phyloP scores from a whole-genome alignment of 1,140 invertebrate genomes.

The Spodoptera litura region DNA sequence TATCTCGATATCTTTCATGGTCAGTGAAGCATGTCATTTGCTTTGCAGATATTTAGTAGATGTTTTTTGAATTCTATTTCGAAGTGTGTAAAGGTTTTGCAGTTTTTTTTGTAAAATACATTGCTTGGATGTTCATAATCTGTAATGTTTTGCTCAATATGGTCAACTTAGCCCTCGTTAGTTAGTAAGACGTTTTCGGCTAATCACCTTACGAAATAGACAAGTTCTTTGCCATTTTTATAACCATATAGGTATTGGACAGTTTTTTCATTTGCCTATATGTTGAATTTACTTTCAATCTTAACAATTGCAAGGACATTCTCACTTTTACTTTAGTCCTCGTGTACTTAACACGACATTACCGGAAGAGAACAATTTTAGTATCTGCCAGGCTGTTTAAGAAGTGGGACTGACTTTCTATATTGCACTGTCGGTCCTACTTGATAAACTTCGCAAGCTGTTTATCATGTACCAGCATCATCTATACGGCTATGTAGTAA shows the following conservation, averaged over 20 bases:
- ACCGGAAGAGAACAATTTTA: conserved; percentile 49
- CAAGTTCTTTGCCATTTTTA: too few relatives aligned
- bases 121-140: too few relatives aligned
- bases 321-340: conserved; percentile 3
- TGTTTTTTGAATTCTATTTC: too few relatives aligned
- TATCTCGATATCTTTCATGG: conserved; percentile 7
- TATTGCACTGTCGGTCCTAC: conserved; percentile 26
- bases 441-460: conserved; percentile 36
- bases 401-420: conserved; percentile 65
- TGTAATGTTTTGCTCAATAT: too few relatives aligned
- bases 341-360: conserved; percentile 22
- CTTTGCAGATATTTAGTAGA: background rate
- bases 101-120: too few relatives aligned
- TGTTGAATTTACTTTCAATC: background rate
- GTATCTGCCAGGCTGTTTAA: conserved; percentile 35
- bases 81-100: too few relatives aligned
- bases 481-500: background rate
- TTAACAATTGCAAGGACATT: conserved; percentile 4
- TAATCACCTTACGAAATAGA: too few relatives aligned
- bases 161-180: too few relatives aligned
- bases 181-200: too few relatives aligned
- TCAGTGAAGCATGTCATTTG: conserved; percentile 23
- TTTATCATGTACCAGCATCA: conserved; percentile 29
- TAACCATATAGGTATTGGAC: too few relatives aligned
- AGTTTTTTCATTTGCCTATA: background rate